Evolutionary conservation across 2,797 vertebrate species (phyloP), one percentile per base, ranked within the genome.

Genomic region (Eospalax fontanierii): DNA sequence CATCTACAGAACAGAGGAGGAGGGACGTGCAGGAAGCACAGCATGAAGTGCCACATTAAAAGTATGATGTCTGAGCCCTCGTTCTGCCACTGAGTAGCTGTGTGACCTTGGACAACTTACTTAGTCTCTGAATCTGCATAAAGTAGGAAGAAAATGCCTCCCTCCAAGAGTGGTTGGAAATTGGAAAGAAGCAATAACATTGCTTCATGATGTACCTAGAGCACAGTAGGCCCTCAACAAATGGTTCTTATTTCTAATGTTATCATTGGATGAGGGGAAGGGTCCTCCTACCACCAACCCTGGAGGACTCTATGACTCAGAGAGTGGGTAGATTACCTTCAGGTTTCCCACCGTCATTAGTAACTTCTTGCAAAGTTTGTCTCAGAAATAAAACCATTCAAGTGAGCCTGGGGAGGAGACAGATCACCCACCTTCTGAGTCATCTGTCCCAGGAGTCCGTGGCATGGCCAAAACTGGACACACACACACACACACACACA

Each of bases 1-100:
- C 30, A 30, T 63, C 54, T 89, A 15, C 2, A 61, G 30, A 24
- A 59, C 1, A 28, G 21, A 30, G 46, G 5, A 73, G 43, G n/a
- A n/a, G 28, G 12, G 15, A 30, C 12, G 0, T 0, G 6, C 24
- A 70, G n/a, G 33, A 2, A 11, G 24, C 4, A 0, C 0, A 18
- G 22, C 33, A 0, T 46, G 71, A 35, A 40, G 35, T 50, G 11
- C 40, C 80, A 46, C 11, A 11, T 59, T 57, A 50, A 35, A 46
- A 63, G 59, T 21, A 18, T 4, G 35, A 59, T n/a, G 21, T 80
- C 46, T 3, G 8, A 92, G 75, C 70, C 65, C 75, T 66, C 19
- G 66, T 46, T 89, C 15, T n/a, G 18, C 79, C 38, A 11, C 59
- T 14, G 30, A 15, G 50, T 33, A 79, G 50, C 75, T 84, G 30